Base-by-base conservation (phyloP, 2,797 vertebrate genomes). In the Ibycter americanus region DNA sequence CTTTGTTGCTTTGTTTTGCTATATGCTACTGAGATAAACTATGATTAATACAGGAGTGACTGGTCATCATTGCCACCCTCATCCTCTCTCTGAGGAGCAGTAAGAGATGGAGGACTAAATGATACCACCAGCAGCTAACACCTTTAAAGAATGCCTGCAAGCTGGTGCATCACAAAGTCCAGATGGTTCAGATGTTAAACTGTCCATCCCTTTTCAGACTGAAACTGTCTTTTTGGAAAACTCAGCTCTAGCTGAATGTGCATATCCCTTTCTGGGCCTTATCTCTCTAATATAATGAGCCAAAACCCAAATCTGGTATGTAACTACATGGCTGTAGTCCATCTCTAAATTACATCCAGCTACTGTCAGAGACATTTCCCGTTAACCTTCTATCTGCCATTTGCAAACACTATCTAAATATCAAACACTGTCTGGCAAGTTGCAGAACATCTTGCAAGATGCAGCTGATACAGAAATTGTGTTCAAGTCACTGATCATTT, bases 261-360 rank as follows among this genome's bases (percentile, higher is more conserved):
- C 61, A 20, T 49, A 58, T 81, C 22, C 36, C 31, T 88, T 86
- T 74, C 58, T 83, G 61, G 25, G 38, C 34, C 79, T 83, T 86
- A 72, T 44, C 79, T 81, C 25, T 93, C 38, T 49, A 22, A 58
- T 31, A 42, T 20, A 68, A 79, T 1, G 29, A 95, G 84, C 74
- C 81, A 91, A 95, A 55, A 4, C 20, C 36, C 46, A 91, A 49
- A 95, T 78, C 68, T 77, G 71, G 67, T 74, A 17, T 81, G 54
- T 61, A 87, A 74, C 78, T 83, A 68, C 61, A 47, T 89, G 90
- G 92, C 89, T 94, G 29, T 58, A 58, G 46, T 88, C 87, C 72
- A 78, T 93, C 72, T 81, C 66, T 88, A 86, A 89, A 87, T 89
- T 88, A 87, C 51, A 81, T 55, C 72, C 65, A 88, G 72, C 65